These are phyloP conservation scores for Agapetus fuscipes DNA, from an alignment of 2,888 invertebrate genomes.

Conservation along the genomic window DNA sequence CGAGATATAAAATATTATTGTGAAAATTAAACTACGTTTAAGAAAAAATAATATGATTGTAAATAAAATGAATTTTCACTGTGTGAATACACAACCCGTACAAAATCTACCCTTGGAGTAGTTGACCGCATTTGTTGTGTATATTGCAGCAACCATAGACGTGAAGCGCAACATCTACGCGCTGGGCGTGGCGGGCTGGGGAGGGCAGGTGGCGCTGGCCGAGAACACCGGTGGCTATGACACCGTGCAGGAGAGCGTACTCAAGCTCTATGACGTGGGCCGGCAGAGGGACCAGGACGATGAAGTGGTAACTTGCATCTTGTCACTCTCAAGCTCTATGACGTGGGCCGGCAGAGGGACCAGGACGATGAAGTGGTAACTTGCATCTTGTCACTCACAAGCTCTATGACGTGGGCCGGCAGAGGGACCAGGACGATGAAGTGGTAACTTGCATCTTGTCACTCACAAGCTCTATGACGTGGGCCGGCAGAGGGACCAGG, in stretches of 20 bases:
- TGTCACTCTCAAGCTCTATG: conserved; percentile 61
- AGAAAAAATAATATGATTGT: no score
- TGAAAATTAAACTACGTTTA: no score
- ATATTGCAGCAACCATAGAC: conserved; percentile 74
- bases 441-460: no score
- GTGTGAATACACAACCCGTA: no score
- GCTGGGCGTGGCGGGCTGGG: conserved; percentile 71
- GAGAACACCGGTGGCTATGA: conserved; percentile 82
- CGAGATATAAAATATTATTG: no score
- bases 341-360: conserved; percentile 79
- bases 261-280: conserved; percentile 89
- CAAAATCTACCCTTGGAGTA: no score
- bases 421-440: conserved; percentile 82
- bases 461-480: conserved; percentile 88
- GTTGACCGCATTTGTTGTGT: no score
- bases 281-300: conserved; percentile 80
- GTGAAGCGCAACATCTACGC: conserved; percentile 85
- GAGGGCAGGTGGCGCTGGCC: conserved; percentile 82
- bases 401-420: conserved; percentile 85
- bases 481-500: conserved; percentile 76
- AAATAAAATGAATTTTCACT: no score
- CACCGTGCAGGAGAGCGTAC: conserved; percentile 79
- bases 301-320: conserved; percentile 53
- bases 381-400: conserved; percentile 31
- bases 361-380: conserved; percentile 65